Evolutionary conservation across 2,113 vertebrate species (phyloP), one percentile per base, ranked within the genome.

Genomic region (Phodopus roborovskii): DNA sequence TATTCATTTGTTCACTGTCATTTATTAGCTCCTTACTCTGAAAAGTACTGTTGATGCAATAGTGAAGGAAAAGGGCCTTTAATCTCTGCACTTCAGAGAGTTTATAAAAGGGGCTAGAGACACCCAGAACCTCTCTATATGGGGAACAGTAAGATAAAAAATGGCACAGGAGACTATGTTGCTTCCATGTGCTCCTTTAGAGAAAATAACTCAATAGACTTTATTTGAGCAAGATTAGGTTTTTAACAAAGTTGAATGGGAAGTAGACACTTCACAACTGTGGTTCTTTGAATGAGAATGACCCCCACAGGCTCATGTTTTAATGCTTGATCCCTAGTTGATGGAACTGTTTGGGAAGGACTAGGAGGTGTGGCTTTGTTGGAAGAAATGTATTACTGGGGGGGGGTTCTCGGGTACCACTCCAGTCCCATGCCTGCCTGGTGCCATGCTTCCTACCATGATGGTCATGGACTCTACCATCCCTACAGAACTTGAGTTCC

Each of bases 161-260:
- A 11, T 1, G 26, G 17, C 36, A 64, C 53, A 10, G 33, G 9
- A 11, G 5, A 17, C 4, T 3, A 0, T 0, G 0, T 5, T 22
- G 16, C 8, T 5, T 68, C 3, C 28, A 24, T 5, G 50, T 30
- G 30, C 48, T 68, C 71, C 45, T 70, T 70, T 28, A 30, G 16
- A 84, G 26, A 45, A 45, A 45, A 12, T 33, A 66, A 39, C 16
- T 45, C 45, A 22, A 30, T 20, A 81, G 62, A 30, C 36, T 91
- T 39, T 81, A 28, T 58, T 33, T 45, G 26, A 71, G 2, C 64
- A 71, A 12, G 30, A 36, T 71, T 60, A 24, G n/a, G 12, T 60
- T 83, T 45, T 22, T n/a, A 83, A 8, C 39, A 60, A 83, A 60
- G 20, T 71, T 12, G 50, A 92, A 1, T 83, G 30, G 13, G 56